Evolutionary conservation across 1,140 invertebrate species (phyloP).

Genomic region (Diorhabda sublineata): DNA sequence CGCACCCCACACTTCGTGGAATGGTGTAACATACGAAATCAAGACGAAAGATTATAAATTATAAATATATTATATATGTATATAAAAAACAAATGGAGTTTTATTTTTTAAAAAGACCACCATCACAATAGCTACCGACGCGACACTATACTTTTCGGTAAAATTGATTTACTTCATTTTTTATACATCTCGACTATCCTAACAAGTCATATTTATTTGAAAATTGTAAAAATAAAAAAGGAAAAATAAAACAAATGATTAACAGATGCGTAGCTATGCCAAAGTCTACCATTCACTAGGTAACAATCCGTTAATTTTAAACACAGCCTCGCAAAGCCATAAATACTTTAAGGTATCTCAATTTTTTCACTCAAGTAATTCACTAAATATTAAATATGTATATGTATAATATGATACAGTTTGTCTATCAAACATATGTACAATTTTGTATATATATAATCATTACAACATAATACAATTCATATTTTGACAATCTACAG

Average conservation of each 20-base stretch:
- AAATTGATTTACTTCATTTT: conserved; percentile 34
- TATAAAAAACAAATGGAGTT: conserved; percentile 39
- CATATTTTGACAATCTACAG: conserved; percentile 18
- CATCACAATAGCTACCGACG: conserved; percentile 46
- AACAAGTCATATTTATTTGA: conserved; percentile 17
- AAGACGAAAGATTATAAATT: conserved; percentile 46
- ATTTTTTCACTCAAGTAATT: conserved; percentile 38
- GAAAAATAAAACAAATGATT: conserved; percentile 39
- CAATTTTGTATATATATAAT: conserved; percentile 27
- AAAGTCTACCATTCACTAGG: conserved; percentile 35
- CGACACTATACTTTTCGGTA: conserved; percentile 40
- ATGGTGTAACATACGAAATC: conserved; percentile 45
- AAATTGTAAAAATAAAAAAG: conserved; percentile 13
- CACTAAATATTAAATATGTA: conserved; percentile 39
- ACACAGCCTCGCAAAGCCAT: conserved; percentile 47
- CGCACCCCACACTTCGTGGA: conserved; percentile 43
- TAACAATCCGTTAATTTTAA: conserved; percentile 46
- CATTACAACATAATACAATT: conserved; percentile 9
- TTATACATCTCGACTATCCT: conserved; percentile 38
- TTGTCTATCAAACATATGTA: conserved; percentile 43
- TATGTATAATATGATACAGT: conserved; percentile 29
- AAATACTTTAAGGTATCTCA: conserved; percentile 45
- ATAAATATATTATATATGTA: conserved; percentile 42
- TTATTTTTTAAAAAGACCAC: conserved; percentile 25
- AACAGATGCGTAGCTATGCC: conserved; percentile 43